Conservation (phyloP, 2,888 invertebrate species). For the Melinaea menophilus region DNA sequence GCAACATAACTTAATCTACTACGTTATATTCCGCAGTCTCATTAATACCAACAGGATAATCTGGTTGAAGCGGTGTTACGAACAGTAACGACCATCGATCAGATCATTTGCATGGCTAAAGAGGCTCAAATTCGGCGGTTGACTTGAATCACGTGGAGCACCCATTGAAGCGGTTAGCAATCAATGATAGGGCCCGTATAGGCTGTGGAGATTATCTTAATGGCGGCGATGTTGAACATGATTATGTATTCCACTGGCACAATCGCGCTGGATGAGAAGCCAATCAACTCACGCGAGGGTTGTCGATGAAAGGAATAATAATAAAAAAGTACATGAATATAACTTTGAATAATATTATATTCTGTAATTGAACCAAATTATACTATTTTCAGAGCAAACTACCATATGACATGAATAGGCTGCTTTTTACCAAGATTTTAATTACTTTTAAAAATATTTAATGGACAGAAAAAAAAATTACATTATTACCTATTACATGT, state of each 20-base stretch:
- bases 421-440: too few relatives aligned
- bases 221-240: conserved; percentile 55
- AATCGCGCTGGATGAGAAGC: conserved; percentile 72
- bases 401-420: too few relatives aligned
- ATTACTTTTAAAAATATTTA: too few relatives aligned
- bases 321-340: background rate
- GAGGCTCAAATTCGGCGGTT: conserved; percentile 13
- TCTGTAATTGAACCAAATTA: too few relatives aligned
- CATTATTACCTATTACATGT: too few relatives aligned
- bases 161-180: conserved; percentile 36
- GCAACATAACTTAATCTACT: too few relatives aligned
- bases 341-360: too few relatives aligned
- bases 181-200: conserved; percentile 48
- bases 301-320: conserved; percentile 30
- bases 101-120: conserved; percentile 9
- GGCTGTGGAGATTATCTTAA: conserved; percentile 65
- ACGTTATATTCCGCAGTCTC: background rate
- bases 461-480: too few relatives aligned
- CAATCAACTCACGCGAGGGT: conserved; percentile 57
- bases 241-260: conserved; percentile 72
- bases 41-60: conserved; percentile 8
- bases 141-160: conserved; percentile 23
- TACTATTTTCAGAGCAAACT: too few relatives aligned
- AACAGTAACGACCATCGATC: conserved; percentile 3
- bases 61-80: background rate